Conservation (phyloP, 2,888 invertebrate genomes). For the Cerastis leucographa region DNA sequence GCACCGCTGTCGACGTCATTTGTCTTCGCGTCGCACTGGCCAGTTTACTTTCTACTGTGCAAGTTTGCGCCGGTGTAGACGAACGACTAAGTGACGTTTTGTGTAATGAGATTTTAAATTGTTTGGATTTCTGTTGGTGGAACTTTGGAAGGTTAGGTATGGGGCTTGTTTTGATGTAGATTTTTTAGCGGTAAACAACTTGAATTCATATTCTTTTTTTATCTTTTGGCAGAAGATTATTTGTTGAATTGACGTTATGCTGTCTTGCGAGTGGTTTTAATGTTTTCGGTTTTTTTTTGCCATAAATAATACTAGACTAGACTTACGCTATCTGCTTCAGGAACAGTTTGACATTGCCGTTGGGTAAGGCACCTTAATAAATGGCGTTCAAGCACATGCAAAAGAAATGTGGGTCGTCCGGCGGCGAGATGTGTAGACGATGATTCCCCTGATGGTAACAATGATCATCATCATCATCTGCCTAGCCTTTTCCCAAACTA, state of each 20-base stretch:
- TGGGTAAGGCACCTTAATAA: too few species aligned
- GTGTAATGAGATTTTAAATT: slow-evolving; percentile 41
- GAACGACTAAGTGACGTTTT: slow-evolving; percentile 61
- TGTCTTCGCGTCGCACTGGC: slow-evolving; percentile 81
- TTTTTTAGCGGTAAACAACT: too few species aligned
- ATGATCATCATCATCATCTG: too few species aligned
- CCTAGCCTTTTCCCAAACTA: too few species aligned
- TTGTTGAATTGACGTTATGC: background rate
- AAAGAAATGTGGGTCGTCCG: too few species aligned
- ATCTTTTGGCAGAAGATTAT: background rate
- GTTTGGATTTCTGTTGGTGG: slow-evolving; percentile 26
- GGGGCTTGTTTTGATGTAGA: background rate
- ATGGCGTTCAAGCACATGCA: too few species aligned
- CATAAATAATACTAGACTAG: too few species aligned
- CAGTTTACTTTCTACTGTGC: slow-evolving; percentile 83
- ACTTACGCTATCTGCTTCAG: background rate
- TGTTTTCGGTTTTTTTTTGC: too few species aligned
- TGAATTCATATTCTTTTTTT: background rate
- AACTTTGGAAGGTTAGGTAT: background rate
- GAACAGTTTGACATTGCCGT: background rate
- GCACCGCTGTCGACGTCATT: slow-evolving; percentile 81
- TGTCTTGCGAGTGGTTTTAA: too few species aligned
- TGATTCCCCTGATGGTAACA: too few species aligned
- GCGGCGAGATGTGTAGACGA: too few species aligned
- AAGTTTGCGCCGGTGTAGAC: slow-evolving; percentile 70